Evolutionary conservation across 2,888 invertebrate genomes (phyloP).

Genomic region (Synergus umbraculus): DNA sequence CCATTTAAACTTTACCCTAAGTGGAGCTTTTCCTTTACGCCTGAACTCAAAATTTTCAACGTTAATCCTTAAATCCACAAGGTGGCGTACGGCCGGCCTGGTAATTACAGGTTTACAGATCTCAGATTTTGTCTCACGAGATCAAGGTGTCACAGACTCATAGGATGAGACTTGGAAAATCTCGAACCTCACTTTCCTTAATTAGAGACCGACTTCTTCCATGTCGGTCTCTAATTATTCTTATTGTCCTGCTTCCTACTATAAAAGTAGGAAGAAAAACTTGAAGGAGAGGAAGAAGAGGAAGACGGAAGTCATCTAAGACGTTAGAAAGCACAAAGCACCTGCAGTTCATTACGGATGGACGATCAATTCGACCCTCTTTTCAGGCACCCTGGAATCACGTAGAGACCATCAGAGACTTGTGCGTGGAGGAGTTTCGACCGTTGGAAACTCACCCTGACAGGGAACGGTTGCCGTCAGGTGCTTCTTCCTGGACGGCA

Average conservation of each 20-base stretch:
- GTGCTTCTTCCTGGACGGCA: slow-evolving; percentile 75
- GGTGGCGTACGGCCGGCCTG: not conserved
- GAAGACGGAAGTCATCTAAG: slow-evolving; percentile 55
- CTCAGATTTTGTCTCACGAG: not conserved
- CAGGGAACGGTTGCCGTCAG: slow-evolving; percentile 65
- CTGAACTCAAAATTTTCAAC: too few species aligned
- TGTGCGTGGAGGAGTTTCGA: slow-evolving; percentile 56
- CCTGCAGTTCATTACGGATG: slow-evolving; percentile 69
- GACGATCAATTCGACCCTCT: slow-evolving; percentile 64
- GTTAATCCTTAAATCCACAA: not conserved
- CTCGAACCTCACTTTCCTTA: not conserved
- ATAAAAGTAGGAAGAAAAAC: slow-evolving; percentile 33
- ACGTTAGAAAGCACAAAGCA: slow-evolving; percentile 57
- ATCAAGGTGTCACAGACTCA: not conserved
- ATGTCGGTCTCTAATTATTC: too few species aligned
- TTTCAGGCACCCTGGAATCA: slow-evolving; percentile 56
- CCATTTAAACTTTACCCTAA: too few species aligned
- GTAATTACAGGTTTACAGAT: not conserved
- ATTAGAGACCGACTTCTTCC: not conserved
- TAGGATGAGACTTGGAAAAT: not conserved
- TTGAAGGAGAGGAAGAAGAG: slow-evolving; percentile 42
- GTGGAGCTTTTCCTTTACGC: too few species aligned
- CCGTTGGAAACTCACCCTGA: slow-evolving; percentile 65
- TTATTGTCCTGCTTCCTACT: too few species aligned
- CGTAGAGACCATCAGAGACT: slow-evolving; percentile 28